Base-by-base conservation (phyloP, 2,888 invertebrate species). In the Nomada fabriciana region DNA sequence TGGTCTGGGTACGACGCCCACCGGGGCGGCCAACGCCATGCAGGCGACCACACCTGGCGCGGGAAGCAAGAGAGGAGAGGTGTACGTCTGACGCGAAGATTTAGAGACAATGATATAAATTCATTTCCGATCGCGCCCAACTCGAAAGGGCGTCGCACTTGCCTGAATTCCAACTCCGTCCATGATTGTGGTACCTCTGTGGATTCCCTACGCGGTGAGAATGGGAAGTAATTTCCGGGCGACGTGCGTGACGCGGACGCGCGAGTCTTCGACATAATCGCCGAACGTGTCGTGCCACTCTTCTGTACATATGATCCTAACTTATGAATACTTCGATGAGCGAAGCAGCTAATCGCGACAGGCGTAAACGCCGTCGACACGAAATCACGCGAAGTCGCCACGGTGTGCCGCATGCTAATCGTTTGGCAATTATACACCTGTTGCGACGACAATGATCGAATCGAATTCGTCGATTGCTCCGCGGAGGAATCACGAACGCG, bases 11-110 rank as follows among this genome's bases (percentile, higher is more conserved):
- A 59, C 87, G 1, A 59, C 88, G 50, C 47, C 90, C 9, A 76
- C 85, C 47, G 73, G 88, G 0, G 75, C 87, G 5, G 78, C 80
- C 2, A 68, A 73, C 67, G 87, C 65, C 10, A 91, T 93, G 57
- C 91, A 94, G 0, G 91, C 94, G 60, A 89, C 88, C 50, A 86
- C 89, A 11, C 81, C 90, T 0, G 83, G 71, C 7, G 78, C 76
- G 47, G 89, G 87, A 25, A 90, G 92, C 59, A 95, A 95, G 86
- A 91, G 95, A 59, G 94, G 95, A 13, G 95, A 95, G 88, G 95
- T 95, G 71, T 95, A 95, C 89, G 95, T 95, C 76, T 95, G 93
- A 94, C 77, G 60, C 15, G 29, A 29, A 23, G 20, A 65, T 1
- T 25, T 43, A n/a, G 42, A 53, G 42, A 69, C 53, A 52, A 67